Conservation (phyloP, 1,140 invertebrate genomes). For the Argopecten irradians region DNA sequence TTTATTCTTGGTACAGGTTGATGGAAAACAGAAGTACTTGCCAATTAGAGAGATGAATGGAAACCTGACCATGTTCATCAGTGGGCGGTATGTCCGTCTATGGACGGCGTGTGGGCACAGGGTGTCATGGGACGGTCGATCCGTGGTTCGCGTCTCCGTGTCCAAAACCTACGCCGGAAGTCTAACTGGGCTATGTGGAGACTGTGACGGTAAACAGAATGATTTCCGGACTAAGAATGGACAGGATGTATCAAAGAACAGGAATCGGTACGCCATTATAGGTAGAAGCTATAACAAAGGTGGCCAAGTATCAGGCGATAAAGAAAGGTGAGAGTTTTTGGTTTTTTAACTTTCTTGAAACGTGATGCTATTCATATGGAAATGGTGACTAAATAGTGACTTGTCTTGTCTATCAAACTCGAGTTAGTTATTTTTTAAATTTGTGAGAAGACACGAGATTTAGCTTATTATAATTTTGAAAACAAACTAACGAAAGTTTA, state of each 20-base stretch:
- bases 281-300: conserved; percentile 53
- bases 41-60: conserved; percentile 33
- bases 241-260: conserved; percentile 19
- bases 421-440: too few relatives aligned
- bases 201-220: conserved; percentile 35
- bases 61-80: conserved; percentile 21
- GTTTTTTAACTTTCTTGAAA: too few relatives aligned
- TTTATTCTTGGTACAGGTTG: conserved; percentile 10
- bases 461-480: too few relatives aligned
- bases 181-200: conserved; percentile 36
- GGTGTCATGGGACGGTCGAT: conserved; percentile 37
- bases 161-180: background rate
- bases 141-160: conserved; percentile 25
- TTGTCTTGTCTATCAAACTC: too few relatives aligned
- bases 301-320: background rate
- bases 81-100: background rate
- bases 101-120: conserved; percentile 26
- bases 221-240: conserved; percentile 29
- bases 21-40: conserved; percentile 34
- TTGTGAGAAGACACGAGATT: too few relatives aligned
- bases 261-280: conserved; percentile 45
- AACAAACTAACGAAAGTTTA: too few relatives aligned
- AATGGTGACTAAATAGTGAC: too few relatives aligned
- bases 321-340: background rate
- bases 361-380: too few relatives aligned